These are phyloP conservation scores for Chaitophorus viminalis DNA, from an alignment of 2,888 invertebrate species.

Conservation along the genomic window DNA sequence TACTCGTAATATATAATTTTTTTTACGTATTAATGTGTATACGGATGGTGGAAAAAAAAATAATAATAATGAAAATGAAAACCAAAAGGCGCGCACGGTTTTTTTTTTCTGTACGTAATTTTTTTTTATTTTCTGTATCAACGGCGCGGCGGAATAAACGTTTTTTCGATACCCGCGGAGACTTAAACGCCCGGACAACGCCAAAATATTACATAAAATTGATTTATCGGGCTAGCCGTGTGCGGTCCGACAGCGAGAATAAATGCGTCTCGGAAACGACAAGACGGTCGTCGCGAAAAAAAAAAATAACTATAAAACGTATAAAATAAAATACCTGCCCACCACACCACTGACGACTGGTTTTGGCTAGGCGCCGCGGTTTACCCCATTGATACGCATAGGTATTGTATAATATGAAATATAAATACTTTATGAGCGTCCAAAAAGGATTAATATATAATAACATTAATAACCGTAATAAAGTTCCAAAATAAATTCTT, in stretches of 20 bases:
- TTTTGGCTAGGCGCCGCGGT: neutral
- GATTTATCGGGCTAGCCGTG: constrained; percentile 53
- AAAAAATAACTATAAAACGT: neutral
- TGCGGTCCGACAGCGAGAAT: constrained; percentile 40
- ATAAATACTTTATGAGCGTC: too few relatives aligned
- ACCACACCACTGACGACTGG: constrained; percentile 7
- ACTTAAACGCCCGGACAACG: constrained; percentile 55
- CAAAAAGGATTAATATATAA: neutral
- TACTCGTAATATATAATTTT: too few relatives aligned
- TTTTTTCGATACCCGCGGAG: constrained; percentile 52
- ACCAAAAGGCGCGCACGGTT: neutral
- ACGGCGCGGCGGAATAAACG: constrained; percentile 17
- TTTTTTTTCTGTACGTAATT: neutral
- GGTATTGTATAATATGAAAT: too few relatives aligned
- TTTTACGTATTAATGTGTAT: too few relatives aligned
- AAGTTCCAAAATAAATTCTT: too few relatives aligned
- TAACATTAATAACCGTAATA: neutral
- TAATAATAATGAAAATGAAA: neutral
- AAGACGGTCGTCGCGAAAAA: neutral
- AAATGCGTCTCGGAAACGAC: constrained; percentile 27
- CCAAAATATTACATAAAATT: constrained; percentile 59
- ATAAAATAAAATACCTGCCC: neutral
- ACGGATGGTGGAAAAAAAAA: neutral
- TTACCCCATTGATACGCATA: neutral
- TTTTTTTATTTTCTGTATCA: neutral